Percentiles rank a stretch among this genome's conserved stretches.
These are phyloP conservation scores for Amiota communis DNA, from an alignment of 2,888 invertebrate genomes.

Conservation along the genomic window DNA sequence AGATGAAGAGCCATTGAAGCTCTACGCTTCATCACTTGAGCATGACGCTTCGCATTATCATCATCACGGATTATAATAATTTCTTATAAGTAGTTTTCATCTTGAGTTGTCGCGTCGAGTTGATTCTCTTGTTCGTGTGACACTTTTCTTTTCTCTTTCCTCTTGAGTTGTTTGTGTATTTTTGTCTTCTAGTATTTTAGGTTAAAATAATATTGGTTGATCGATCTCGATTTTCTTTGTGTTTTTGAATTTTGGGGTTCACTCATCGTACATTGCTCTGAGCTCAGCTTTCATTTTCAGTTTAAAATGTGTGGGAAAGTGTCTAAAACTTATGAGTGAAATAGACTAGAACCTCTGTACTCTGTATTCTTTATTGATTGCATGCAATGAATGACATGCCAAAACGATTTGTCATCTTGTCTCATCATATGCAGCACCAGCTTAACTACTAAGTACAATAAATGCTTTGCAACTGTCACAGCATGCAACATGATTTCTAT, in stretches of 20 bases:
- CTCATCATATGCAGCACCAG: not conserved
- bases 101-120: too few species aligned
- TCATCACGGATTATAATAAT: slow-evolving; percentile 47
- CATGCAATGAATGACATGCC: slow-evolving; percentile 44
- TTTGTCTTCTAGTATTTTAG: slow-evolving; percentile 43
- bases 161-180: slow-evolving; percentile 36
- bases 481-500: slow-evolving; percentile 24
- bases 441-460: too few species aligned
- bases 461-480: slow-evolving; percentile 27
- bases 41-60: not conserved
- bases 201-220: slow-evolving; percentile 52
- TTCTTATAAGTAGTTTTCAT: too few species aligned
- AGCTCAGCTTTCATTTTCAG: slow-evolving; percentile 57
- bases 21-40: slow-evolving; percentile 5
- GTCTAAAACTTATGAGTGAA: not conserved
- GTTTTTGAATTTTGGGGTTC: too few species aligned
- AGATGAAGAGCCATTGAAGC: slow-evolving; percentile 53
- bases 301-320: slow-evolving; percentile 3
- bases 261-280: too few species aligned
- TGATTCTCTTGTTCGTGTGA: slow-evolving; percentile 8
- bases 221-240: too few species aligned
- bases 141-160: slow-evolving; percentile 60
- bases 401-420: slow-evolving; percentile 13
- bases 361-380: slow-evolving; percentile 46
- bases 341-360: not conserved